These are phyloP conservation scores for Accipiter cooperii DNA, from an alignment of 2,113 vertebrate species.

Conservation along the genomic window DNA sequence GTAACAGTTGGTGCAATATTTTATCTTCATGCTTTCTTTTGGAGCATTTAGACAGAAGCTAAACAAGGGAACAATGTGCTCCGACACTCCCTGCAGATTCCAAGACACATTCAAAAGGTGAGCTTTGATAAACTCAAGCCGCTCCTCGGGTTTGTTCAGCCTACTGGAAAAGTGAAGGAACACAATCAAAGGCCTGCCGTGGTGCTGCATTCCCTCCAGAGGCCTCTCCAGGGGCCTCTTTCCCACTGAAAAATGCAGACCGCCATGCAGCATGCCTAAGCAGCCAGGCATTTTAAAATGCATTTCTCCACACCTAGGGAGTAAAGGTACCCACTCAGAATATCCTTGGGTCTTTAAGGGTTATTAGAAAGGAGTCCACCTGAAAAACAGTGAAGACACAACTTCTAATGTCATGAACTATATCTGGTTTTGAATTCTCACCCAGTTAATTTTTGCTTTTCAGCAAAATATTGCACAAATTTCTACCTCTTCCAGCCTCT, in stretches of 20 bases:
- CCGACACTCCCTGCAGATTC: background rate
- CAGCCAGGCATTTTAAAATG: background rate
- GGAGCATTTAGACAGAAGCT: background rate
- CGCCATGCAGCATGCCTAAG: background rate
- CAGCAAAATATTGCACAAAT: background rate
- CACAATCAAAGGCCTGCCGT: background rate
- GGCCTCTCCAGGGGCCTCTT: background rate
- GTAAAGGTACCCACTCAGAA: background rate
- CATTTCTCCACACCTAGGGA: background rate
- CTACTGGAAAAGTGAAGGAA: constrained; percentile 15
- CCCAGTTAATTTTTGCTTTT: background rate
- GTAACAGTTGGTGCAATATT: background rate
- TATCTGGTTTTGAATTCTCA: background rate
- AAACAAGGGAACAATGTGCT: background rate
- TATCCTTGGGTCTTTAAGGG: background rate
- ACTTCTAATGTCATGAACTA: background rate
- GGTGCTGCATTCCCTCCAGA: rapidly evolving
- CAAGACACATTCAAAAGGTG: background rate
- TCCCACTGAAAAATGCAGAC: background rate
- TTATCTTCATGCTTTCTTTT: background rate
- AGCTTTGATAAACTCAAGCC: background rate
- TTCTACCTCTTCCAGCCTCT: background rate
- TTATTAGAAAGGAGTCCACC: background rate
- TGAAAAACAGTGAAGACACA: background rate
- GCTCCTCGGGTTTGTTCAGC: constrained; percentile 4